These are phyloP conservation scores for Pseudomugil gertrudae DNA, from an alignment of 2,797 vertebrate species.

Conservation along the genomic window DNA sequence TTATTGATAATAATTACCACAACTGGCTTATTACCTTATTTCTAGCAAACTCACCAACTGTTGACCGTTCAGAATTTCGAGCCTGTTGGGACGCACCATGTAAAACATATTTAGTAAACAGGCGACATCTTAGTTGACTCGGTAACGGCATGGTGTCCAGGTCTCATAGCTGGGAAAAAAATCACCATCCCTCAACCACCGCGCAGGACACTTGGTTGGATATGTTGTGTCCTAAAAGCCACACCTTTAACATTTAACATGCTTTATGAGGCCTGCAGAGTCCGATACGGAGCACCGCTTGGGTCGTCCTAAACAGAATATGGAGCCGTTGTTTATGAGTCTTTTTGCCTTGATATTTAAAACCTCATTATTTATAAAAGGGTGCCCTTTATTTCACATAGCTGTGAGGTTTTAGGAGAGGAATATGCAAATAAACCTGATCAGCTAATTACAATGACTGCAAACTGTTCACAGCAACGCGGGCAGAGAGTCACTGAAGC, in stretches of 20 bases:
- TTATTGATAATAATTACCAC: no score
- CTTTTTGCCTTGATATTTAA: neutral
- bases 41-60: no score
- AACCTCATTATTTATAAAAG: neutral
- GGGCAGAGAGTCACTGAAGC: conserved; percentile 60
- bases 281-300: neutral
- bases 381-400: neutral
- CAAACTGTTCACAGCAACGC: conserved; percentile 43
- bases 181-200: neutral
- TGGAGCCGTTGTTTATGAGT: neutral
- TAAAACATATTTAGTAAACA: no score
- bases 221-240: neutral
- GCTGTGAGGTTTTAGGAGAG: conserved; percentile 2
- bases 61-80: no score
- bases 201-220: neutral
- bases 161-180: no score
- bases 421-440: conserved; percentile 46
- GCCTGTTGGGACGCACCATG: no score
- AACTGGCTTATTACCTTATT: no score
- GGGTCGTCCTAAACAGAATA: neutral
- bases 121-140: no score
- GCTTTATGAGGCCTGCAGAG: neutral
- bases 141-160: neutral
- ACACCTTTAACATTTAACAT: neutral
- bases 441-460: conserved; percentile 64